Evolutionary conservation across 2,113 vertebrate genomes (phyloP).

Genomic region (Promerops cafer): DNA sequence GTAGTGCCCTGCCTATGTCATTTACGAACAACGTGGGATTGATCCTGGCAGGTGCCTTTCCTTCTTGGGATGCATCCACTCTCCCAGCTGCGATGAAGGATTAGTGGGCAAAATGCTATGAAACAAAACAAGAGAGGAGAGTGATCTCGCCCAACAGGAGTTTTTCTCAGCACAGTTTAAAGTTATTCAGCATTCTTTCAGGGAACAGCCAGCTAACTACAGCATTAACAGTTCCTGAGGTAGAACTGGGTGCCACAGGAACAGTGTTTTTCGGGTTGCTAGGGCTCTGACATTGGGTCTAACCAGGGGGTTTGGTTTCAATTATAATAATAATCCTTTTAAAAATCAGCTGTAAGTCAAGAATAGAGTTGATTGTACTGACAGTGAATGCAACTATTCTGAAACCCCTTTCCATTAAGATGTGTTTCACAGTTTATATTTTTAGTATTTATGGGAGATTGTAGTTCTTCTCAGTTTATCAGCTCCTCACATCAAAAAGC

Average conservation of each 20-base stretch:
- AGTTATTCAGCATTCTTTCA: neutral
- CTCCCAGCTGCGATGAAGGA: neutral
- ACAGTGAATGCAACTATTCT: neutral
- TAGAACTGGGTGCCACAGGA: neutral
- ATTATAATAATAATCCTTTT: neutral
- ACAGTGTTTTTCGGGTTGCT: neutral
- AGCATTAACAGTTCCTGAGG: neutral
- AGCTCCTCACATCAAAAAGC: constrained; percentile 7
- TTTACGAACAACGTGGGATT: neutral
- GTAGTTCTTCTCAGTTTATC: constrained; percentile 10
- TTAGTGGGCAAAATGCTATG: neutral
- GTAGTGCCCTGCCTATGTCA: neutral
- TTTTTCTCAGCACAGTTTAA: neutral
- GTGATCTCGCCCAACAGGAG: neutral
- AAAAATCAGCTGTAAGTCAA: neutral
- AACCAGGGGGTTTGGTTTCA: neutral
- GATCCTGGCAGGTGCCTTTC: neutral
- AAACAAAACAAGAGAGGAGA: neutral
- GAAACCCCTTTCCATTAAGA: neutral
- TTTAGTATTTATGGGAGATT: neutral
- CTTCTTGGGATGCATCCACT: neutral
- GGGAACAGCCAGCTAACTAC: neutral
- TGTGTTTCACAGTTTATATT: neutral
- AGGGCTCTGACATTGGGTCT: neutral
- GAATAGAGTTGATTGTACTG: neutral